Conservation (phyloP, 2,797 vertebrate species). For the Pantherophis vulpinus region DNA sequence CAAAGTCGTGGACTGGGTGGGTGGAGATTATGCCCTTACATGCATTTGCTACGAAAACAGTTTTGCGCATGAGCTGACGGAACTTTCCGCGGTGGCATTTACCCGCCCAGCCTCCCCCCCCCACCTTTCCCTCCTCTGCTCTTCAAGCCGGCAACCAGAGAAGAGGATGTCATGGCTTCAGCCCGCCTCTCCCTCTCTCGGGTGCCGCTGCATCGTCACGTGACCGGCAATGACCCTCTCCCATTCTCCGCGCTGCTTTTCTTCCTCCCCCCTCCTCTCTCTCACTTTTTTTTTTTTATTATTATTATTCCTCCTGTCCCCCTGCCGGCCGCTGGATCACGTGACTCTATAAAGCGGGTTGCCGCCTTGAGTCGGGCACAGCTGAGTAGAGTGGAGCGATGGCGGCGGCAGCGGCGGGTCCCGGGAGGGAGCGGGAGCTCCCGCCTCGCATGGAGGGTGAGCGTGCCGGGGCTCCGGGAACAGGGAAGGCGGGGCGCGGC, state of each 20-base stretch:
- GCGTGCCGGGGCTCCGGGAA: background rate
- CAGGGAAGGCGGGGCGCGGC: background rate
- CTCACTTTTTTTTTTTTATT: background rate
- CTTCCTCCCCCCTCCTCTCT: background rate
- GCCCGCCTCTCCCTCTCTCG: background rate
- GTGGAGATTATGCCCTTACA: background rate
- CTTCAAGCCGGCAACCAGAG: background rate
- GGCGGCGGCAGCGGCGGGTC: background rate
- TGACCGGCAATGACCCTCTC: background rate
- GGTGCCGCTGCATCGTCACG: background rate
- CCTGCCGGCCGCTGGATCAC: background rate
- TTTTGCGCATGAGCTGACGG: background rate
- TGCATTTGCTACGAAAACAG: background rate
- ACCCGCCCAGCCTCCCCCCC: fast-evolving
- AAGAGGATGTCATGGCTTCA: background rate
- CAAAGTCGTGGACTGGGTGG: background rate
- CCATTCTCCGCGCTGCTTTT: background rate
- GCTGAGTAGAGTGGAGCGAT: fast-evolving
- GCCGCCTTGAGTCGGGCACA: background rate
- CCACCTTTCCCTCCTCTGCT: background rate
- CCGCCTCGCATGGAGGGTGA: background rate
- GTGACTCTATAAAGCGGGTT: background rate
- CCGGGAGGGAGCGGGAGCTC: background rate
- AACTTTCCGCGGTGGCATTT: background rate
- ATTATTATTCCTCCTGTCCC: background rate